Percentiles rank a stretch among this genome's conserved stretches.
Evolutionary conservation across 2,797 vertebrate species (phyloP).

Genomic region (Cynodonichthys magdalenae): DNA sequence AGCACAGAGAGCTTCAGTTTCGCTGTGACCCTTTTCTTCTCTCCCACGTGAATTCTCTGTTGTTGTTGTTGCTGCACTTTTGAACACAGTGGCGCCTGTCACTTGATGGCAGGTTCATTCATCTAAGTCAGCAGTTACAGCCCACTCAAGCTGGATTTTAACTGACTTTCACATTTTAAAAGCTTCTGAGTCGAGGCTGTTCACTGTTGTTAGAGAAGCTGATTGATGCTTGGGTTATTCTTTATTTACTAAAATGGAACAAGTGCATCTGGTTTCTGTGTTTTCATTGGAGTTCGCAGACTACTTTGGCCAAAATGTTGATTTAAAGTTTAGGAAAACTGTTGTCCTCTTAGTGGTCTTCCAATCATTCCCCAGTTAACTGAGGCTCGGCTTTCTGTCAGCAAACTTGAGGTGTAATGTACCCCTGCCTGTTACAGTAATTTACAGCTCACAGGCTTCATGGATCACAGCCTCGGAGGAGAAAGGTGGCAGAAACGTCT

Average conservation of each 20-base stretch:
- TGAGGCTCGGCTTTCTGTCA: conserved; percentile 14
- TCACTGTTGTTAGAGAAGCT: conserved; percentile 7
- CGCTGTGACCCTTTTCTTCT: conserved; percentile 34
- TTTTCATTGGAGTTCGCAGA: background rate
- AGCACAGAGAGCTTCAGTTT: conserved; percentile 42
- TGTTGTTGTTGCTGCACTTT: conserved; percentile 53
- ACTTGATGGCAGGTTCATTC: conserved; percentile 57
- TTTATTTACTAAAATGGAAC: background rate
- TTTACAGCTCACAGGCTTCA: conserved; percentile 39
- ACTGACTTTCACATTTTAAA: conserved; percentile 58
- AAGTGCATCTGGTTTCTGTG: background rate
- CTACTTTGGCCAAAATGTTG: background rate
- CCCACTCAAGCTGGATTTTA: conserved; percentile 53
- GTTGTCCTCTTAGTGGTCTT: background rate
- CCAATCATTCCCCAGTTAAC: conserved; percentile 9
- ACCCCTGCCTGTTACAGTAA: conserved; percentile 36
- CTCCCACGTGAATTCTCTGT: conserved; percentile 42
- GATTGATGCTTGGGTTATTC: background rate
- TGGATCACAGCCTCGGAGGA: conserved; percentile 28
- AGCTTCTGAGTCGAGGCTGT: conserved; percentile 32
- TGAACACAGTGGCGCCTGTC: conserved; percentile 39
- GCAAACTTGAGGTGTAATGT: conserved; percentile 38
- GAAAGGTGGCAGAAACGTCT: conserved; percentile 28
- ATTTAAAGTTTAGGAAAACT: background rate
- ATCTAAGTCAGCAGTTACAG: conserved; percentile 62